Base-by-base conservation (phyloP, 2,888 invertebrate genomes). In the Lysandra bellargus region DNA sequence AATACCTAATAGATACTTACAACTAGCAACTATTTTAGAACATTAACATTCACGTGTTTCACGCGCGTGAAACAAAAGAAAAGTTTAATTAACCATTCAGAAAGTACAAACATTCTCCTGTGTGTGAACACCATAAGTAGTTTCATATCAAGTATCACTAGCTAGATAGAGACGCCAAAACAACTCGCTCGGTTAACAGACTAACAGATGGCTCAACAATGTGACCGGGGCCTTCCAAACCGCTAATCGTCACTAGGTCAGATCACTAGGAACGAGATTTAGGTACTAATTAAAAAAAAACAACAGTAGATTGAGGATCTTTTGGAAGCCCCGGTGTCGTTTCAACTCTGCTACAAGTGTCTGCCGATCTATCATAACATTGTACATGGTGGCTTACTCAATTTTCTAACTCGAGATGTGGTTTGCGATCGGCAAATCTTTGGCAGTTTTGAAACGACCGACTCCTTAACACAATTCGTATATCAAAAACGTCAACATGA, bases 401-500 rank as follows among this genome's bases (percentile, higher is more conserved):
- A 69, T 69, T 17, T 37, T 37, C 17, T 12, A 64, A 30, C 1
- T 17, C 69, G 14, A 33, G 5, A 3, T 64, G 64, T 64, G 64
- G 14, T 33, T 37, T 14, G 4, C 69, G 30, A 33, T 69, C 69
- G 33, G 33, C 14, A 69, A 69, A 69, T 33, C 17, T 37, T 12
- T 33, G 5, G 14, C 69, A 37, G 69, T 69, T 5, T 33, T 37
- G 69, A 69, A 69, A 44, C 75, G 80, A 80, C 80, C 79, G 81
- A 88, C 89, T 88, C 88, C 87, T 86, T 89, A 88, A 87, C 89
- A 90, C 88, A 88, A 90, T 89, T 87, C 87, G 88, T 91, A 90
- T 90, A 93, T 88, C 88, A 90, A 90, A 87, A 92, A 92, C 89
- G 85, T 90, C 89, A 92, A 92, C 91, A 89, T 88, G 91, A 88